These are phyloP conservation scores for Aspidapion aeneum DNA, from an alignment of 2,888 invertebrate species.

Conservation along the genomic window DNA sequence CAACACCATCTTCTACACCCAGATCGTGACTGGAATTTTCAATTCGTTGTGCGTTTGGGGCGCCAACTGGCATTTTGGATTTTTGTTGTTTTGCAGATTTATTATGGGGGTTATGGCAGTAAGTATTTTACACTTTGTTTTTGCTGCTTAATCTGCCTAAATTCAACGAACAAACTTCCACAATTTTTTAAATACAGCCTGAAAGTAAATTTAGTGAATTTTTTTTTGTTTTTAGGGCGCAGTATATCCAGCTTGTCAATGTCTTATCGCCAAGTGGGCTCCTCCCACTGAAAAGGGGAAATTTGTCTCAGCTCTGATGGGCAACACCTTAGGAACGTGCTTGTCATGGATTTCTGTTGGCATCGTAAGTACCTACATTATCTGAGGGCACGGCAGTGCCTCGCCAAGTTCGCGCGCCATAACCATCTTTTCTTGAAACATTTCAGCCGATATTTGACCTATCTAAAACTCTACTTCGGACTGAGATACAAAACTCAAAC, in stretches of 20 bases:
- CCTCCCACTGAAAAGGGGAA: slow-evolving; percentile 73
- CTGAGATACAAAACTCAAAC: too few species aligned
- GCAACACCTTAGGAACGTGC: slow-evolving; percentile 69
- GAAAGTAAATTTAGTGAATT: too few species aligned
- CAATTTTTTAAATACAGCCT: too few species aligned
- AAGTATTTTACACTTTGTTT: slow-evolving; percentile 44
- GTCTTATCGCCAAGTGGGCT: slow-evolving; percentile 67
- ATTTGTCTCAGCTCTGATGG: slow-evolving; percentile 68
- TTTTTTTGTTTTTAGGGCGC: slow-evolving; percentile 54
- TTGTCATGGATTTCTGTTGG: slow-evolving; percentile 68
- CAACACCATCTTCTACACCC: slow-evolving; percentile 33
- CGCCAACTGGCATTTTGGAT: slow-evolving; percentile 52
- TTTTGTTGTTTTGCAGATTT: slow-evolving; percentile 54
- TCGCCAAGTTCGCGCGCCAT: too few species aligned
- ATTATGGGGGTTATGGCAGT: slow-evolving; percentile 59
- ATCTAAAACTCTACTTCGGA: too few species aligned
- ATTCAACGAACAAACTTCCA: too few species aligned
- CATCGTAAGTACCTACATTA: slow-evolving; percentile 35
- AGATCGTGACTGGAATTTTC: slow-evolving; percentile 27
- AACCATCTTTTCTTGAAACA: too few species aligned
- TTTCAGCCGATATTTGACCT: too few species aligned
- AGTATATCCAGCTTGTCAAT: slow-evolving; percentile 61
- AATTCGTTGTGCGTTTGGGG: slow-evolving; percentile 53
- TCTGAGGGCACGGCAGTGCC: too few species aligned
- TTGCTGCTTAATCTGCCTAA: too few species aligned